Evolutionary conservation across 2,113 vertebrate genomes (phyloP).

Genomic region (Apteryx mantelli): DNA sequence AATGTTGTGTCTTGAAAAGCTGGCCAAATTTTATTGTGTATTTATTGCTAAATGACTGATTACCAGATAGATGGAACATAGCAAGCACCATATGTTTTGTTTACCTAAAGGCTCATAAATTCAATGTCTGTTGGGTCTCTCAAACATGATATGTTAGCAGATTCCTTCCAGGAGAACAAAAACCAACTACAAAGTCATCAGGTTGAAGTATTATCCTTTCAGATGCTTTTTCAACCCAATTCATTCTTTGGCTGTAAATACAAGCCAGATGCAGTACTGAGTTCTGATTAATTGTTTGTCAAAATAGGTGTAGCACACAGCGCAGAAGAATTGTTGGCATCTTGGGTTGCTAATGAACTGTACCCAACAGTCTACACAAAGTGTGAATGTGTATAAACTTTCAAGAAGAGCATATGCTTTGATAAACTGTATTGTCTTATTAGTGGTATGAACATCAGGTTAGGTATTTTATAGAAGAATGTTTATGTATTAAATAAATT

Average conservation of each 20-base stretch:
- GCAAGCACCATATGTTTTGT: conserved; percentile 56
- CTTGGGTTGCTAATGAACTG: background rate
- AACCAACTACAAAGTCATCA: conserved; percentile 43
- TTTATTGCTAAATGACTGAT: conserved; percentile 61
- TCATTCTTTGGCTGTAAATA: conserved; percentile 32
- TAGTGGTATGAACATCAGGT: background rate
- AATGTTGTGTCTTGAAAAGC: background rate
- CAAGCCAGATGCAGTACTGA: conserved; percentile 19
- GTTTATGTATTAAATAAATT: background rate
- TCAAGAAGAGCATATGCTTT: background rate
- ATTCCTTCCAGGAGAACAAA: conserved; percentile 65
- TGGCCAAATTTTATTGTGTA: conserved; percentile 13
- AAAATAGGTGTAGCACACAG: background rate
- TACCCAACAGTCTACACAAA: background rate
- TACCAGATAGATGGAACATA: background rate
- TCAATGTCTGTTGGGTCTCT: conserved; percentile 33
- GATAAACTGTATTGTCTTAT: background rate
- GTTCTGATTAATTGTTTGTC: conserved; percentile 53
- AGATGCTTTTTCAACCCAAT: conserved; percentile 21
- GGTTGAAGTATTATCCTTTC: conserved; percentile 57
- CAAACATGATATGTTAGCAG: conserved; percentile 39
- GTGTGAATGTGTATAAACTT: background rate
- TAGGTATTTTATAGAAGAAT: background rate
- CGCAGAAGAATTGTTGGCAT: background rate
- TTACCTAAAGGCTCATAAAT: conserved; percentile 54